Base-by-base conservation (phyloP, 2,113 vertebrate species). In the Rhizomys pruinosus region DNA sequence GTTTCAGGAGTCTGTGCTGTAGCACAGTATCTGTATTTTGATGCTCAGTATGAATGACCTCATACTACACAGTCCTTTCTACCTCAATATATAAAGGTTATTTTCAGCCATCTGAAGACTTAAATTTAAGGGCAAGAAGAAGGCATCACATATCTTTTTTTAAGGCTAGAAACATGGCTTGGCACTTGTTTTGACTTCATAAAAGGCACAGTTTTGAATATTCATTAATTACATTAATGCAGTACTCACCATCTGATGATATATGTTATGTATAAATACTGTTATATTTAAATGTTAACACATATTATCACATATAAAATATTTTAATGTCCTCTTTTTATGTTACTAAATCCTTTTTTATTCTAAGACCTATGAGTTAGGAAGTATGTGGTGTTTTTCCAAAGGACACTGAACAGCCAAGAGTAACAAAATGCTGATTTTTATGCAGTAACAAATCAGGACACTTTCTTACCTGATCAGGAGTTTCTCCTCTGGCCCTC, bases 331-430 rank as follows among this genome's bases (percentile, higher is more conserved):
- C n/a, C n/a, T n/a, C n/a, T n/a, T n/a, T n/a, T n/a, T n/a, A n/a
- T n/a, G 44, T 90, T 29, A 63, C 47, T 13, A 91, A 69, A 17
- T 79, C 61, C 64, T 34, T 90, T 84, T 91, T 79, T 68, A 79
- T 61, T 91, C n/a, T 87, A 91, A 85, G 93, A 93, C 89, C 44
- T 68, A 47, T 79, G 61, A 91, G 34, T 79, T 93, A 92, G 34
- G 91, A 87, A 92, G 69, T 15, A 8, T 66, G 64, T 32, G 64
- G 15, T 61, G 22, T 69, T 97, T 94, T 93, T 88, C 23, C 68
- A 94, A 94, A 77, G 52, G 27, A 90, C 37, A 34, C 59, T 42
- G 27, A 95, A 55, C 89, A 96, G 82, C n/a, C 23, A 57, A 39
- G 23, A 92, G n/a, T 92, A 96, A 94, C 73, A 63, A 91, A 55